phyloP scores from a whole-genome alignment of 2,888 invertebrate genomes.

The Schizaphis graminum region DNA sequence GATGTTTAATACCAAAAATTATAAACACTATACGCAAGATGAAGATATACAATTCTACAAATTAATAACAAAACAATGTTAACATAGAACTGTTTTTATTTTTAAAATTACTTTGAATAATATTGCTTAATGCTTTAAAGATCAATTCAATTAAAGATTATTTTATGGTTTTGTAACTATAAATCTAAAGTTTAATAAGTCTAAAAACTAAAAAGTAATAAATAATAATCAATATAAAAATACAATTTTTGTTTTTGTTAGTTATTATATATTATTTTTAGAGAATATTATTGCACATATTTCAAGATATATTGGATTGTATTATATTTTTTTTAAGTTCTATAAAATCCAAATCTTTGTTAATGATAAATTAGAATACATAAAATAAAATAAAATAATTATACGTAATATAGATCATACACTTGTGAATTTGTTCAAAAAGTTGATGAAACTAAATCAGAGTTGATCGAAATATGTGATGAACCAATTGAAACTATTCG shows the following conservation, averaged over 20 bases:
- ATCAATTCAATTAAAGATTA: background rate
- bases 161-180: background rate
- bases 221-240: background rate
- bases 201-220: background rate
- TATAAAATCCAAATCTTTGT: background rate
- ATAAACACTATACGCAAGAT: background rate
- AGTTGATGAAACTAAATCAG: conserved; percentile 42
- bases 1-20: background rate
- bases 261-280: background rate
- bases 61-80: too few relatives aligned
- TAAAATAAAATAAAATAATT: background rate
- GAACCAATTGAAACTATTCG: conserved; percentile 55
- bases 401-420: conserved; percentile 22
- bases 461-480: conserved; percentile 13
- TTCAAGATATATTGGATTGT: background rate
- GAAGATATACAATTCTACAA: too few relatives aligned
- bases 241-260: background rate
- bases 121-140: background rate
- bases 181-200: background rate
- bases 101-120: background rate
- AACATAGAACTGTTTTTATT: background rate
- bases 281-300: background rate
- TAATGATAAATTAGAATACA: background rate
- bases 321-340: background rate
- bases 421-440: conserved; percentile 61